A percentile compares a stretch with the other conserved stretches of the same genome.
phyloP scores from a whole-genome alignment of 2,797 vertebrate species.

The Sarcoramphus papa region DNA sequence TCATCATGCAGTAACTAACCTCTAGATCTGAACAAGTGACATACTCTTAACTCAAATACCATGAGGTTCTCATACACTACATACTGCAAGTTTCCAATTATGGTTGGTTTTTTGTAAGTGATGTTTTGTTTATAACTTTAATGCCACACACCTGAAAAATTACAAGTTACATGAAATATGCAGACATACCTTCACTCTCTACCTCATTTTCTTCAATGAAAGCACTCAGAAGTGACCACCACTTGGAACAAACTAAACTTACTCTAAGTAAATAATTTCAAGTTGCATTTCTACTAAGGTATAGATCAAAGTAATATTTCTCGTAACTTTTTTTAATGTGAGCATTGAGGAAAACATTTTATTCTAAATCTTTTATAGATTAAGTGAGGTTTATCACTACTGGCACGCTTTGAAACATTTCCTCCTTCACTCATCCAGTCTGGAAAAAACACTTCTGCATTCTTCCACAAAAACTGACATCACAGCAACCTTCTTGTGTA shows the following conservation, averaged over 20 bases:
- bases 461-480: background rate
- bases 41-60: background rate
- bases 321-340: background rate
- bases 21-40: background rate
- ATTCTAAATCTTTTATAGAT: background rate
- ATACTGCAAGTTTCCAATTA: background rate
- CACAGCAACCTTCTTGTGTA: background rate
- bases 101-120: background rate
- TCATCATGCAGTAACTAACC: background rate
- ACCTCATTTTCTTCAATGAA: background rate
- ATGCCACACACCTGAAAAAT: background rate
- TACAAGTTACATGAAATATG: background rate
- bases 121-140: background rate
- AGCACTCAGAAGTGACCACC: background rate
- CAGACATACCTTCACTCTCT: background rate
- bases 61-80: background rate
- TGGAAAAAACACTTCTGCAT: background rate
- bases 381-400: background rate
- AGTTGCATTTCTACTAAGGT: background rate
- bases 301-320: background rate
- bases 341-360: background rate
- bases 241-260: background rate
- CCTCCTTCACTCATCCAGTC: background rate
- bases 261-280: background rate
- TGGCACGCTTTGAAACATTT: background rate